Conservation (phyloP, 2,888 invertebrate species). For the Eudasyphora cyanicolor region DNA sequence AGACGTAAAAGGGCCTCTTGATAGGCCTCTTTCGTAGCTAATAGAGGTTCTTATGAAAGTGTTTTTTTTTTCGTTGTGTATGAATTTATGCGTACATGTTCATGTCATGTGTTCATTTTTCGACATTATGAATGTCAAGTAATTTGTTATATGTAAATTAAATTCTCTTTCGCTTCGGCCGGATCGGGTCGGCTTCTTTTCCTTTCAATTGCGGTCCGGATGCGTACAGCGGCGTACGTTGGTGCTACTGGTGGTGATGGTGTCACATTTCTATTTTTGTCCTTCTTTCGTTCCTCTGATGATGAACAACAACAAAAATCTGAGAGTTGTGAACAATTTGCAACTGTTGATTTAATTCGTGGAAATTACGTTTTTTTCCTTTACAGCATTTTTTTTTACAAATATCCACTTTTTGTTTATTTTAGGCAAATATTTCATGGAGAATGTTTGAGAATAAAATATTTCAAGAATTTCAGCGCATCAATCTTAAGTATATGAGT, state of each 20-base stretch:
- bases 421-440: background rate
- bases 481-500: too few species aligned
- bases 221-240: background rate
- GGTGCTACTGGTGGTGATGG: too few species aligned
- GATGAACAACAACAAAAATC: background rate
- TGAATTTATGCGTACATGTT: constrained; percentile 40
- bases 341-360: constrained; percentile 5
- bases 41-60: background rate
- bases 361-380: background rate
- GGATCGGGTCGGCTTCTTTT: background rate
- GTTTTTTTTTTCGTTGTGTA: background rate
- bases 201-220: background rate
- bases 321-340: background rate
- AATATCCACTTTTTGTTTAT: background rate
- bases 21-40: too few species aligned
- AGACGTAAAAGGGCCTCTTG: too few species aligned
- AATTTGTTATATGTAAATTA: constrained; percentile 66
- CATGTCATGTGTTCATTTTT: constrained; percentile 61
- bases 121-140: constrained; percentile 66
- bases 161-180: background rate
- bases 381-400: too few species aligned
- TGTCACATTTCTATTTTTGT: background rate
- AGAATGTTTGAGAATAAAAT: background rate
- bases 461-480: background rate
- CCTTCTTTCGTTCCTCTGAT: background rate